These are phyloP conservation scores for Exephanes ischioxanthus DNA, from an alignment of 2,888 invertebrate species.

Conservation along the genomic window DNA sequence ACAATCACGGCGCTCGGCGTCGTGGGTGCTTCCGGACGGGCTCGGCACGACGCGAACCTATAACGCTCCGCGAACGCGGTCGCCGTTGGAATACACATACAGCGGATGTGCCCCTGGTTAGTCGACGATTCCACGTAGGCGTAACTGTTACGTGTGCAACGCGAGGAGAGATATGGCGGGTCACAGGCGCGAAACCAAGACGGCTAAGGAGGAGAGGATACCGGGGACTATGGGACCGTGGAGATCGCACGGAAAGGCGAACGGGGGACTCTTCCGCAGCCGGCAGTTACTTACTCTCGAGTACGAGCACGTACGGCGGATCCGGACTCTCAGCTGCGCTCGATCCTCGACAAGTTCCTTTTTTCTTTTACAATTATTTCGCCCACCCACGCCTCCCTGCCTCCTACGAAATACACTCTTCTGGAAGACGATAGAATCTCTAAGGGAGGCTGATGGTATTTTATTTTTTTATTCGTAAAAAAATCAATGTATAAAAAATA, in stretches of 20 bases:
- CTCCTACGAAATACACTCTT: not conserved
- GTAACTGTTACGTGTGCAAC: constrained; percentile 15
- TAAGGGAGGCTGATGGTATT: too few species aligned
- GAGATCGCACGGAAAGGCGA: constrained; percentile 14
- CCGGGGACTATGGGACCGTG: constrained; percentile 5
- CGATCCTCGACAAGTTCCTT: not conserved
- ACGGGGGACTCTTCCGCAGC: not conserved
- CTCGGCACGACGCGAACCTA: constrained; percentile 40
- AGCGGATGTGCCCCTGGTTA: not conserved
- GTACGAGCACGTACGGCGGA: constrained; percentile 32
- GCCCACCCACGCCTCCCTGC: not conserved
- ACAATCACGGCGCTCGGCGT: constrained; percentile 77
- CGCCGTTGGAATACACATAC: constrained; percentile 1
- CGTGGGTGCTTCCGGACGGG: constrained; percentile 22
- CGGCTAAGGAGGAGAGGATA: not conserved
- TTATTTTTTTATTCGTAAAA: not conserved
- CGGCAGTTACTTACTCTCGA: constrained; percentile 38
- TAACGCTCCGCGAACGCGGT: constrained; percentile 34
- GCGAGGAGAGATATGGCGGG: not conserved
- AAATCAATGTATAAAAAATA: not conserved
- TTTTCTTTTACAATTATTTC: constrained; percentile 42
- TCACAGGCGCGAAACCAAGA: not conserved
- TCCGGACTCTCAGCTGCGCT: constrained; percentile 36
- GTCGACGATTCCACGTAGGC: constrained; percentile 5
- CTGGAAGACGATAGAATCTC: not conserved